A percentile compares a stretch with the other conserved stretches of the same genome.
These are phyloP conservation scores for Aphelenchoides avenae DNA, from an alignment of 1,140 invertebrate species.

Conservation along the genomic window DNA sequence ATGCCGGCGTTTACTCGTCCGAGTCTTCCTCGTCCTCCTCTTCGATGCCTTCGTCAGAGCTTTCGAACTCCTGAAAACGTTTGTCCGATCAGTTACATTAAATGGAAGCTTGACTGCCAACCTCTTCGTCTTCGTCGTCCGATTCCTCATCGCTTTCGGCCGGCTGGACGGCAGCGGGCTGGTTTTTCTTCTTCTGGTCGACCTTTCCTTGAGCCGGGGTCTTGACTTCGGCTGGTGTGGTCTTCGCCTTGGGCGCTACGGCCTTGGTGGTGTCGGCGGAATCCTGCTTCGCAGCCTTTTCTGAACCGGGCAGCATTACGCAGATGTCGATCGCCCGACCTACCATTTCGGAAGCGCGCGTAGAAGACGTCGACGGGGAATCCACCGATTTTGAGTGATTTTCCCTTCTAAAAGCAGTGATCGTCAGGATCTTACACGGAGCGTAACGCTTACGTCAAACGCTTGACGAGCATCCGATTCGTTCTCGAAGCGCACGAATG, in stretches of 20 bases:
- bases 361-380: constrained; percentile 10
- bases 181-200: constrained; percentile 6
- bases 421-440: no score
- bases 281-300: neutral
- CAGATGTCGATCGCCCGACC: no score
- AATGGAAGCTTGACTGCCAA: no score
- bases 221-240: neutral
- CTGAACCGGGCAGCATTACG: neutral
- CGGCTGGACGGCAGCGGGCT: constrained; percentile 1
- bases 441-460: no score
- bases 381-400: constrained; percentile 6
- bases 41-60: constrained; percentile 11
- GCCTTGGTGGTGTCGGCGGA: neutral
- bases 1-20: constrained; percentile 8
- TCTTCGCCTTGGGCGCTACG: neutral
- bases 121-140: constrained; percentile 10
- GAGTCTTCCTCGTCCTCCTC: constrained; percentile 1
- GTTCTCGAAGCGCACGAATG: constrained; percentile 4
- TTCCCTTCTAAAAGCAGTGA: no score
- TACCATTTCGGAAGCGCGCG: constrained; percentile 1
- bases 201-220: neutral
- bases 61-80: no score
- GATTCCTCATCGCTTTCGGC: neutral
- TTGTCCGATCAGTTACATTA: no score
- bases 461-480: constrained; percentile 4